phyloP scores from a whole-genome alignment of 2,797 vertebrate species.

The Nasua narica region DNA sequence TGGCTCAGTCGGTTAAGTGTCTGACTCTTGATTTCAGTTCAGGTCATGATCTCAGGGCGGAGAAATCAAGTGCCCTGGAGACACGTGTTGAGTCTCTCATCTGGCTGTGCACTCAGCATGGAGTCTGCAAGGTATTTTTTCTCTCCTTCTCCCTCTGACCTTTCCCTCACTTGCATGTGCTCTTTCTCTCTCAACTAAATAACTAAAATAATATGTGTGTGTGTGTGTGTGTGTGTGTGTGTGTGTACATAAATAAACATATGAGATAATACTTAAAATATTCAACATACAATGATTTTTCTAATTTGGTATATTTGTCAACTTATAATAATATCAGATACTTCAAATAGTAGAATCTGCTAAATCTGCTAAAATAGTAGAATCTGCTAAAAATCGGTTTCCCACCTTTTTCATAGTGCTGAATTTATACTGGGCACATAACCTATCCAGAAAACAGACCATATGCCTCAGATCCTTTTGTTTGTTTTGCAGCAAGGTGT shows the following conservation, averaged over 20 bases:
- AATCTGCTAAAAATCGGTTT: neutral
- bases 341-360: neutral
- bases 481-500: neutral
- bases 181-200: neutral
- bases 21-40: neutral
- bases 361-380: neutral
- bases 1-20: neutral
- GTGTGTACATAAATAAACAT: neutral
- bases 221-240: too few relatives aligned
- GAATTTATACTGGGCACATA: neutral
- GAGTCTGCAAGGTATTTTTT: neutral
- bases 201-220: neutral
- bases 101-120: neutral
- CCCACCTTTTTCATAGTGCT: neutral
- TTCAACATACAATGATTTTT: neutral
- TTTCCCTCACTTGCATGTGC: too few relatives aligned
- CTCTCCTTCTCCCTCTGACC: neutral
- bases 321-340: neutral
- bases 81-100: neutral
- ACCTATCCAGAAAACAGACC: neutral
- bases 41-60: neutral
- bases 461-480: neutral
- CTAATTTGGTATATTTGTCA: neutral
- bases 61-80: neutral
- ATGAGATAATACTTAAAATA: neutral